A percentile compares a stretch with the other conserved stretches of the same genome.
phyloP scores from a whole-genome alignment of 2,797 vertebrate genomes.

The Platyrinchus mystaceus region DNA sequence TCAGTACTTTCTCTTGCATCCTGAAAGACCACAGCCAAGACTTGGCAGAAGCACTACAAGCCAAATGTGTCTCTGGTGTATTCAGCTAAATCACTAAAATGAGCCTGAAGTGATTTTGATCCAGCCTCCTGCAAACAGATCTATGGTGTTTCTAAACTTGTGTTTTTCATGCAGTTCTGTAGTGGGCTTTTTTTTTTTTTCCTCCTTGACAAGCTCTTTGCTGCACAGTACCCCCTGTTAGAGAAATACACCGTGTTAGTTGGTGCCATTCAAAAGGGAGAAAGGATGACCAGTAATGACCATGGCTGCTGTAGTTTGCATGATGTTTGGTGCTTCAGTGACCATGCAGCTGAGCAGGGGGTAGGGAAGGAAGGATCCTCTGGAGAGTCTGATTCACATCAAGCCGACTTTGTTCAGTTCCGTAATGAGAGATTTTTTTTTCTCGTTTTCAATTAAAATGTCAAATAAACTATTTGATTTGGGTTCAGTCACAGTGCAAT shows the following conservation, averaged over 20 bases:
- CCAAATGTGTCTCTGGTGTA: not conserved
- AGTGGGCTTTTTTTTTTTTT: not conserved
- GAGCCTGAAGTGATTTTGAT: not conserved
- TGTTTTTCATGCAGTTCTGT: not conserved
- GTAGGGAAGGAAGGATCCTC: not conserved
- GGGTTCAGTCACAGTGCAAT: not conserved
- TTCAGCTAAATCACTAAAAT: slow-evolving; percentile 15
- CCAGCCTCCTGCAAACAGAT: not conserved
- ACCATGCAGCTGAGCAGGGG: not conserved
- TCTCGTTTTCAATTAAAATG: slow-evolving; percentile 45
- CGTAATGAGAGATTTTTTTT: not conserved
- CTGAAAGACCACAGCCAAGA: not conserved
- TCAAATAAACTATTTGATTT: slow-evolving; percentile 26
- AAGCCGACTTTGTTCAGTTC: not conserved
- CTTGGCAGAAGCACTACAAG: not conserved
- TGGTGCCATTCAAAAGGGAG: not conserved
- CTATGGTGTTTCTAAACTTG: not conserved
- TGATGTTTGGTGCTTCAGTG: not conserved
- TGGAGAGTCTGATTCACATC: not conserved
- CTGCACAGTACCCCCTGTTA: not conserved
- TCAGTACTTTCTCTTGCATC: not conserved
- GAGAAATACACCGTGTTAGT: not conserved
- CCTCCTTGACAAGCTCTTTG: not conserved
- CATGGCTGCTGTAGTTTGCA: not conserved
- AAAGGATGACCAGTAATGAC: not conserved